Conservation (phyloP, 2,888 invertebrate genomes). For the Chrysomela aeneicollis region DNA sequence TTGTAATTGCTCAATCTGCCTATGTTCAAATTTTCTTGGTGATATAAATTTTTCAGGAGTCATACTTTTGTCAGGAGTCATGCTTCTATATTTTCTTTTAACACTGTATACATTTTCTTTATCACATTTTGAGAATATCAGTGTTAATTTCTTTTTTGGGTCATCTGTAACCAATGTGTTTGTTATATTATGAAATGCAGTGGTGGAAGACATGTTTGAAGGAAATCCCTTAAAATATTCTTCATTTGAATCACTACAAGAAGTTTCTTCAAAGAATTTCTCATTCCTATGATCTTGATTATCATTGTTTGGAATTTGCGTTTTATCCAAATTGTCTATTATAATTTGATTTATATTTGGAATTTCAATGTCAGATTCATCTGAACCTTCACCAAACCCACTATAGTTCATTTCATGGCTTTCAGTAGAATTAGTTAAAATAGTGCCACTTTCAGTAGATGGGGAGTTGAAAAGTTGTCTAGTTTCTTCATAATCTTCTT, state of each 20-base stretch:
- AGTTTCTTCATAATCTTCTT: slow-evolving; percentile 41
- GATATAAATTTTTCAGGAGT: background rate
- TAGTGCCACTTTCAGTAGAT: slow-evolving; percentile 36
- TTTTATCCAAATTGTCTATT: slow-evolving; percentile 15
- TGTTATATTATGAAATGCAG: slow-evolving; percentile 32
- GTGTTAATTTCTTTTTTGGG: slow-evolving; percentile 37
- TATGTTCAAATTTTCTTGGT: background rate
- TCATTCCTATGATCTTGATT: slow-evolving; percentile 8
- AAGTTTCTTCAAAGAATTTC: background rate
- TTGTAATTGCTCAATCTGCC: background rate
- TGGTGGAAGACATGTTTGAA: background rate
- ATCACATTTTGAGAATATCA: slow-evolving; percentile 43
- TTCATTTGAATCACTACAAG: background rate
- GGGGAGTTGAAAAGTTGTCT: slow-evolving; percentile 40
- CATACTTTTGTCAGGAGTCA: slow-evolving; percentile 29
- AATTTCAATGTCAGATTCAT: slow-evolving; percentile 25
- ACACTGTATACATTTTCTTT: slow-evolving; percentile 45
- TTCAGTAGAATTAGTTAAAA: slow-evolving; percentile 21
- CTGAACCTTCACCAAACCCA: slow-evolving; percentile 26
- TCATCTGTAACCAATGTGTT: slow-evolving; percentile 31
- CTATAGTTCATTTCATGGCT: slow-evolving; percentile 32
- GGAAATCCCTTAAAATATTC: slow-evolving; percentile 9
- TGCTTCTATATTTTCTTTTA: slow-evolving; percentile 43
- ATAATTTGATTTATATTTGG: slow-evolving; percentile 24
- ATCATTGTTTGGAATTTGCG: background rate